Conservation (phyloP, 2,113 vertebrate species). For the Heloderma charlesbogerti region DNA sequence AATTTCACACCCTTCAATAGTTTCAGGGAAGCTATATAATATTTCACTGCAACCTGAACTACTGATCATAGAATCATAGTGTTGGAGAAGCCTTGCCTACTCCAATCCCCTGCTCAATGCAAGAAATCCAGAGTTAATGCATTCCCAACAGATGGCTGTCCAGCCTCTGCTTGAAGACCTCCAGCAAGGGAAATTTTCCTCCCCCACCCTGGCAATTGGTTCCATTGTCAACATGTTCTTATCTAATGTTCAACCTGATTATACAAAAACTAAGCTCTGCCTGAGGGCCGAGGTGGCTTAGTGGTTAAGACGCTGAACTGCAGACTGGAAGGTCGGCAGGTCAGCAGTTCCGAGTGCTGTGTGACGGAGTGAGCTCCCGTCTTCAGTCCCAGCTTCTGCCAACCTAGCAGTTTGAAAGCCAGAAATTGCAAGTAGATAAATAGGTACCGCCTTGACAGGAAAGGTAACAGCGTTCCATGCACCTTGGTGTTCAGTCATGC, state of each 20-base stretch:
- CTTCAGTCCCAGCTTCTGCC: too few species aligned
- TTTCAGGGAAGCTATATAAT: background rate
- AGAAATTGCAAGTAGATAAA: too few species aligned
- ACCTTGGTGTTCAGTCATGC: too few species aligned
- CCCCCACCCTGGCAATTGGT: background rate
- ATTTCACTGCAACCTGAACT: background rate
- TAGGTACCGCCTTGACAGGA: too few species aligned
- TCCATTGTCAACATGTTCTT: background rate
- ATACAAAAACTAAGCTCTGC: background rate
- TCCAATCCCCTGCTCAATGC: background rate
- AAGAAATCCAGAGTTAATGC: background rate
- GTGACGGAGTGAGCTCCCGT: too few species aligned
- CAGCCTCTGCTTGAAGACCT: background rate
- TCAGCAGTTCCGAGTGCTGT: too few species aligned
- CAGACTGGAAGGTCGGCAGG: too few species aligned
- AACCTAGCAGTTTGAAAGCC: too few species aligned
- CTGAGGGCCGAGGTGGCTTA: too few species aligned
- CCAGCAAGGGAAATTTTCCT: background rate
- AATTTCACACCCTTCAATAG: background rate
- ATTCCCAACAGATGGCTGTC: background rate
- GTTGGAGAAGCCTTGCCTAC: background rate
- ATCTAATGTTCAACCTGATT: background rate
- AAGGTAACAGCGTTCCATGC: too few species aligned
- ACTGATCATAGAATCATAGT: background rate
- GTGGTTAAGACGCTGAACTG: too few species aligned